Percentiles rank a stretch among this genome's conserved stretches.
phyloP scores from a whole-genome alignment of 2,113 vertebrate genomes.

The Nycticebus coucang region DNA sequence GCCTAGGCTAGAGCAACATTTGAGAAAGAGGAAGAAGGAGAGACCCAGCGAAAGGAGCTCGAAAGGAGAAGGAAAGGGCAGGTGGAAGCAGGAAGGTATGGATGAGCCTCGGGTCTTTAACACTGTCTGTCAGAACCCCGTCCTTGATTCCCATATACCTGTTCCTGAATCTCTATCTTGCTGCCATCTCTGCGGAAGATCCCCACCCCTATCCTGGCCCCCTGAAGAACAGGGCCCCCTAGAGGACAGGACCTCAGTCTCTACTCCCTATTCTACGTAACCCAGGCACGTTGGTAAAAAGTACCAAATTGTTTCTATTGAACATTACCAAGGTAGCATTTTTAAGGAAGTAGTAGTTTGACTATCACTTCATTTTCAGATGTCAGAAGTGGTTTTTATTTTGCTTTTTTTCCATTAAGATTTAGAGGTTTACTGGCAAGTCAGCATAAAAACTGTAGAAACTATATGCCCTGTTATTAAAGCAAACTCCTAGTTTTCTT shows the following conservation, averaged over 20 bases:
- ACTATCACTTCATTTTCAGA: conserved; percentile 54
- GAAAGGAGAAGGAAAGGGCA: neutral
- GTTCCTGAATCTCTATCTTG: neutral
- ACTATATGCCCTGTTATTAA: neutral
- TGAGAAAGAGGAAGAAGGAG: neutral
- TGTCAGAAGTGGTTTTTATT: conserved; percentile 55
- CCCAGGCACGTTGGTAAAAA: neutral
- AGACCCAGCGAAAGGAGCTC: neutral
- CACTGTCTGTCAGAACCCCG: neutral
- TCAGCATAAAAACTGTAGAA: conserved; percentile 27
- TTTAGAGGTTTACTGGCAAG: conserved; percentile 62
- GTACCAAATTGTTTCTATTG: neutral
- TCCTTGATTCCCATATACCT: neutral
- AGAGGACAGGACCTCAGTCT: neutral
- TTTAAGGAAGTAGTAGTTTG: conserved; percentile 58
- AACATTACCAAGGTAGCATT: neutral
- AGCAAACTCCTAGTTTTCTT: neutral
- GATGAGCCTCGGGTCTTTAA: neutral
- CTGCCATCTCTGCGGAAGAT: neutral
- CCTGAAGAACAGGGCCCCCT: neutral
- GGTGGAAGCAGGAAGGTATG: too few species aligned
- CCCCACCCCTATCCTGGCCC: neutral
- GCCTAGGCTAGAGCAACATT: neutral
- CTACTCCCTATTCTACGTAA: neutral
- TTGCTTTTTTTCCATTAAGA: conserved; percentile 38